These are phyloP conservation scores for Trematomus loennbergii DNA, from an alignment of 2,113 vertebrate species.

Conservation along the genomic window DNA sequence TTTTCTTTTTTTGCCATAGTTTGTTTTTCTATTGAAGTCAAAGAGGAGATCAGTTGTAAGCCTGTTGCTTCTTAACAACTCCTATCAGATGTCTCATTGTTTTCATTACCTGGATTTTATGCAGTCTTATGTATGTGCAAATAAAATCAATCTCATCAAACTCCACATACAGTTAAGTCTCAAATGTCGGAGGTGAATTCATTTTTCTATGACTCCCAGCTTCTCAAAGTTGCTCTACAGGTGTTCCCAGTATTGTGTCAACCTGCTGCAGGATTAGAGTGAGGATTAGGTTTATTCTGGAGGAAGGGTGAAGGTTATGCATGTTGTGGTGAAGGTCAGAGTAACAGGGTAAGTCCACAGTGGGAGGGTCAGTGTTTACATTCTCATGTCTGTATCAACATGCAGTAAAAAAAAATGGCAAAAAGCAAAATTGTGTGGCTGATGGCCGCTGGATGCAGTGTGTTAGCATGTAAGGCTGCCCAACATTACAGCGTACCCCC, in stretches of 20 bases:
- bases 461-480: constrained; percentile 38
- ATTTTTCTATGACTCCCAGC: background rate
- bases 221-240: background rate
- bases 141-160: no score
- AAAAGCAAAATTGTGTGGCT: background rate
- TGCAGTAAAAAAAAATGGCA: no score
- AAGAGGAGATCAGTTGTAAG: no score
- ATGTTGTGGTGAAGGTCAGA: background rate
- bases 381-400: background rate
- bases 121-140: no score
- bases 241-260: constrained; percentile 10
- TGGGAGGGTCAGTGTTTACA: constrained; percentile 9
- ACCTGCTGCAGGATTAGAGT: constrained; percentile 18
- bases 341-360: constrained; percentile 9
- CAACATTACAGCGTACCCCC: constrained; percentile 13
- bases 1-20: no score
- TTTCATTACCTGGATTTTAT: no score
- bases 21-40: no score
- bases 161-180: background rate
- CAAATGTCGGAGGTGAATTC: background rate
- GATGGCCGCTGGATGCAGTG: constrained; percentile 27
- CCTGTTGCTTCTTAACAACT: no score
- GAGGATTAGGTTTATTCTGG: constrained; percentile 32
- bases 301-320: constrained; percentile 32
- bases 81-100: no score